A percentile compares a stretch with the other conserved stretches of the same genome.
phyloP scores from a whole-genome alignment of 2,888 invertebrate species.

The Macroteleia sp. region DNA sequence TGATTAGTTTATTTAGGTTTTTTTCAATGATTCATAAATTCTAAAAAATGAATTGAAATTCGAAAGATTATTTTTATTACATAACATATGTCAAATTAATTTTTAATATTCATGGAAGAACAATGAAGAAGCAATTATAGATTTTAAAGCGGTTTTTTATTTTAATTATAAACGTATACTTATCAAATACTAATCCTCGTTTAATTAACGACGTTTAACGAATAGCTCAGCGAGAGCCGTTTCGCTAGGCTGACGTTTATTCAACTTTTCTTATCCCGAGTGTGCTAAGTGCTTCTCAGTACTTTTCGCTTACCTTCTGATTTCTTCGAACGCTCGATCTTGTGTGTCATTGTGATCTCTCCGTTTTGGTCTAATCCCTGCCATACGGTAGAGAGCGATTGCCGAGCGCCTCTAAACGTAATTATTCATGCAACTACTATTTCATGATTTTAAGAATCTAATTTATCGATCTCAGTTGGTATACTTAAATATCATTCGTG shows the following conservation, averaged over 20 bases:
- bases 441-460: constrained; percentile 21
- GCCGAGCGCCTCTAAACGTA: background rate
- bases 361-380: constrained; percentile 20
- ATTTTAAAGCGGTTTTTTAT: too few species aligned
- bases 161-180: constrained; percentile 20
- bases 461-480: constrained; percentile 19
- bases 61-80: too few species aligned
- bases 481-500: too few species aligned
- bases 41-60: too few species aligned
- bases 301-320: constrained; percentile 30
- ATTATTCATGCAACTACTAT: constrained; percentile 23
- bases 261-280: constrained; percentile 32
- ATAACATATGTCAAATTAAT: too few species aligned
- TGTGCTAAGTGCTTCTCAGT: constrained; percentile 22
- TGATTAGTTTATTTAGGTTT: too few species aligned
- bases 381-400: background rate
- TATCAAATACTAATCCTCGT: constrained; percentile 28
- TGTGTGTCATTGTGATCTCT: constrained; percentile 30
- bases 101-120: too few species aligned
- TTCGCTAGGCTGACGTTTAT: constrained; percentile 28
- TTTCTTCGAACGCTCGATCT: constrained; percentile 26
- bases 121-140: too few species aligned
- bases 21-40: too few species aligned
- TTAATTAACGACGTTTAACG: constrained; percentile 41
- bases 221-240: constrained; percentile 16